phyloP scores from a whole-genome alignment of 2,888 invertebrate species.

The Thereva nobilitata region DNA sequence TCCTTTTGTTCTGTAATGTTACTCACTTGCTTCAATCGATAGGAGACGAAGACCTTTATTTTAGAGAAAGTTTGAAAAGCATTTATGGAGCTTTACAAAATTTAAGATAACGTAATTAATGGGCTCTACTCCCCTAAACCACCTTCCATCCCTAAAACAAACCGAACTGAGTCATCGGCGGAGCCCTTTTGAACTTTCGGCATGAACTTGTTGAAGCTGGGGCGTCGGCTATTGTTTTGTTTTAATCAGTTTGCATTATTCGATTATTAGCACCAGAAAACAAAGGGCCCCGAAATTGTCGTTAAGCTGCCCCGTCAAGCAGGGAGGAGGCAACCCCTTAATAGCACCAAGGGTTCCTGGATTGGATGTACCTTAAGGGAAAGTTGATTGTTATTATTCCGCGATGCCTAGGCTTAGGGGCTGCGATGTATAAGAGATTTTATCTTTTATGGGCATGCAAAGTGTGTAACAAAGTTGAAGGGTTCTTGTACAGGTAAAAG shows the following conservation, averaged over 20 bases:
- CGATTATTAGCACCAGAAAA: conserved; percentile 13
- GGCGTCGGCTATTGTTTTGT: conserved; percentile 20
- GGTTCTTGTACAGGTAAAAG: no score
- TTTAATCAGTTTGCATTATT: conserved; percentile 28
- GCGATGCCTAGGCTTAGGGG: no score
- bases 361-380: no score
- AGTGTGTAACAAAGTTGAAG: no score
- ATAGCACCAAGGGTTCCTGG: no score
- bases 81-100: conserved; percentile 33
- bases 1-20: conserved; percentile 22
- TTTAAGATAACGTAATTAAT: conserved; percentile 37
- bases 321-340: neutral
- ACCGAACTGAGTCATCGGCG: neutral
- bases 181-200: conserved; percentile 12
- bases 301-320: conserved; percentile 5
- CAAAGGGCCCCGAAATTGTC: conserved; percentile 16
- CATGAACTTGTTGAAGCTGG: neutral
- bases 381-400: no score
- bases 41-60: neutral
- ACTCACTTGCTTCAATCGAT: conserved; percentile 8
- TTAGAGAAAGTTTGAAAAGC: conserved; percentile 26
- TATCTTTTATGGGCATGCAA: no score
- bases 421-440: no score
- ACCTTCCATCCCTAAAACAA: conserved; percentile 15
- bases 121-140: conserved; percentile 1